Evolutionary conservation across 2,113 vertebrate genomes (phyloP), one percentile per base, ranked within the genome.

Genomic region (Phaethon lepturus): DNA sequence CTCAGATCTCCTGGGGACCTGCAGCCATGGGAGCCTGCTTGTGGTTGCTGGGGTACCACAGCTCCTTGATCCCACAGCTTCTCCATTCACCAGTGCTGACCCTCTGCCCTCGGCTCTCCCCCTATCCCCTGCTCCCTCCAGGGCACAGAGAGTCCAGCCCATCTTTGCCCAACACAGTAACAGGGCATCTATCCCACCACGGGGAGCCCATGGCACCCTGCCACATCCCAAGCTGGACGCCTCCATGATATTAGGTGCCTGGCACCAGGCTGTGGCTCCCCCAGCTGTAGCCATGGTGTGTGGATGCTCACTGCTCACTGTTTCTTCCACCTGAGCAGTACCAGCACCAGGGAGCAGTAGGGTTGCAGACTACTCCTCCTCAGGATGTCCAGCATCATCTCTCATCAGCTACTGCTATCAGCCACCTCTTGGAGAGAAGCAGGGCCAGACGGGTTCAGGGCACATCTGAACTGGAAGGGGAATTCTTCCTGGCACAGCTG

Each of bases 1-100:
- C 40, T 47, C 0, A 0, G 14, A 17, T 33, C 28, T 55, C 38
- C 79, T 47, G 31, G 35, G 75, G 35, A 26, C 18, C 26, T 9
- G 5, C 14, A 24, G 73, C 73, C 13, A 3, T 3, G 31, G 50
- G 22, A 80, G 19, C 45, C 60, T 86, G 58, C 4, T 5, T 2
- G 45, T 49, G 84, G 18, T 55, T 77, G 42, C n/a, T 73, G 38
- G 55, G 14, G 11, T 58, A 53, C n/a, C 38, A 28, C 68, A 77
- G 56, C 33, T 58, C 42, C 56, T 28, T 26, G 4, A 33, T 14
- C 44, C 69, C 40, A 44, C 31, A 66, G 64, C 6, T 78, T 55
- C 66, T 72, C 38, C 66, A 7, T 40, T 29, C 62, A 31, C 8
- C 0, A 0, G 26, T 42, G 13, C 72, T 69, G 72, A 66, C 7